These are phyloP conservation scores for Brachypterus glaber DNA, from an alignment of 2,888 invertebrate species.

Conservation along the genomic window DNA sequence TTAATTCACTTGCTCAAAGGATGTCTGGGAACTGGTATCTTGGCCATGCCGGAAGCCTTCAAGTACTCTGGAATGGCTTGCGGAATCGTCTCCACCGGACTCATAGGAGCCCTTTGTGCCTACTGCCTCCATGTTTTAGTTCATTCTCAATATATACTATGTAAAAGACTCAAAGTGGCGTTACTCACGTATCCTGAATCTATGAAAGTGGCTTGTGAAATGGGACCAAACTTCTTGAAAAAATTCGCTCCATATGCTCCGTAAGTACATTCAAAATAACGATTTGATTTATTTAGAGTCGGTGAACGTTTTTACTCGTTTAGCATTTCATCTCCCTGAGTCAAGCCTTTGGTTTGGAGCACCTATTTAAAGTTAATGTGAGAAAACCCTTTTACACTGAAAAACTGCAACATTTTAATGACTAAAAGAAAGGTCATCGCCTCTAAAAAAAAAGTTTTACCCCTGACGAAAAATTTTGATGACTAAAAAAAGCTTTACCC, in stretches of 20 bases:
- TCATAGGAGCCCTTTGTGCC: slow-evolving; percentile 69
- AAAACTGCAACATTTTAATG: no score
- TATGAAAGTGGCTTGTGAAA: slow-evolving; percentile 65
- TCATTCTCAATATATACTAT: slow-evolving; percentile 51
- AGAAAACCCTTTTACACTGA: no score
- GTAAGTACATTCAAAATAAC: slow-evolving; percentile 31
- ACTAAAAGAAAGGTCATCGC: no score
- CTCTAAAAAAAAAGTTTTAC: no score
- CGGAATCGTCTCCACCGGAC: slow-evolving; percentile 61
- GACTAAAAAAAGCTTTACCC: no score
- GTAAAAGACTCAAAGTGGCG: slow-evolving; percentile 58
- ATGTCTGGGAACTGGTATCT: slow-evolving; percentile 82
- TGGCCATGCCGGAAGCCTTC: slow-evolving; percentile 88
- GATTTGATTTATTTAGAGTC: no score
- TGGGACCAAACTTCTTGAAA: slow-evolving; percentile 59
- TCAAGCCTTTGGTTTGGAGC: no score
- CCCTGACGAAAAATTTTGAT: no score
- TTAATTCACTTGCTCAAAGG: slow-evolving; percentile 79
- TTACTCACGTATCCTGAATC: slow-evolving; percentile 78
- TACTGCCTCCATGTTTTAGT: slow-evolving; percentile 82
- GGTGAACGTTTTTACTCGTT: no score
- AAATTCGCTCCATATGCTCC: slow-evolving; percentile 46
- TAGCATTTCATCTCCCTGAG: no score
- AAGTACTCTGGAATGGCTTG: slow-evolving; percentile 69
- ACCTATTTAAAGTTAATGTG: no score